Evolutionary conservation across 2,888 invertebrate species (phyloP), one percentile per base, ranked within the genome.

Genomic region (Tortrix viridana): DNA sequence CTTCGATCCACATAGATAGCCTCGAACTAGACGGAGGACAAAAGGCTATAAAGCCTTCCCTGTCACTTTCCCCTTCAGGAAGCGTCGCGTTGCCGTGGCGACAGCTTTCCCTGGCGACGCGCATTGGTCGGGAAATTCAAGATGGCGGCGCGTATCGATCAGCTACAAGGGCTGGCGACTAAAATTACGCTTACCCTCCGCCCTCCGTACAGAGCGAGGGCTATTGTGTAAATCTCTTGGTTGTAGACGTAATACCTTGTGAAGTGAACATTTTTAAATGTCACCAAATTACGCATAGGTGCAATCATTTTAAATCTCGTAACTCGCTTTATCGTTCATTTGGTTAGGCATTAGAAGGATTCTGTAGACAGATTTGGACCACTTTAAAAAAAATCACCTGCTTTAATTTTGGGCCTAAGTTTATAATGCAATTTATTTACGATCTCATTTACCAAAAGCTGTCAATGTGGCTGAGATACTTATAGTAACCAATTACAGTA

Each of bases 121-220:
- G 88, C 83, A 92, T 92, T 92, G 92, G 92, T 87, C 81, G 92
- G 92, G 81, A 92, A 92, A 92, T 91, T 84, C 92, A 92, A 92
- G 75, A 92, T 92, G 92, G 92, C 92, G 81, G 76, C 64, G 48
- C 47, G 65, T 88, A 91, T 89, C 87, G 92, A 92, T 92, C 91
- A 84, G 16, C 14, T 38, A 23, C 22, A 57, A 48, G 47, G 57
- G 53, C 47, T 37, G 57, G 47, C 44, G 46, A 37, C 65, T 55
- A 54, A 23, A 47, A 55, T 65, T 52, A 37, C 60, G 38, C 26
- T 48, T 41, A 57, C 47, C 57, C 57, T 57, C 56, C 62, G 55
- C 61, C 61, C 55, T 56, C 48, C 19, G 38, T 16, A 47, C 20
- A 19, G 4, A 14, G 49, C 7, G n/a, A 55, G 37, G 53, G 7